Conservation (phyloP, 30 jellyfish, hydroid and myxozoan species). For the Sanderia malayensis region DNA sequence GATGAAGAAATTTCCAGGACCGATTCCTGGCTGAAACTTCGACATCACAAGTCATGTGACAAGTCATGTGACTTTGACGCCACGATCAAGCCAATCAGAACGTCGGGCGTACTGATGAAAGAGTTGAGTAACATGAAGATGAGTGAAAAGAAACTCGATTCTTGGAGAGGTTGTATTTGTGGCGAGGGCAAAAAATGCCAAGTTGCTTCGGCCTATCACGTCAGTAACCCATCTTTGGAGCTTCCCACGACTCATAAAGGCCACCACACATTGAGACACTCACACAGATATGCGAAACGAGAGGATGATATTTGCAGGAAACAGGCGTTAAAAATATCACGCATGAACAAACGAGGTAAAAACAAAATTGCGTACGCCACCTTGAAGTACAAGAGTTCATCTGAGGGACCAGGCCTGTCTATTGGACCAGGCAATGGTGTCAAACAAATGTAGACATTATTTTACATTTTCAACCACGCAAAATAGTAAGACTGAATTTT, state of each 20-base stretch:
- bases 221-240: conserved; percentile 51
- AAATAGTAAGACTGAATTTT: too few relatives aligned
- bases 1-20: background rate
- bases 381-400: conserved; percentile 31
- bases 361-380: conserved; percentile 48
- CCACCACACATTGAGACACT: background rate
- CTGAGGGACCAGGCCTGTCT: conserved; percentile 59
- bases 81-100: background rate
- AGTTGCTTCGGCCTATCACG: conserved; percentile 60
- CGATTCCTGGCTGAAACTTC: conserved; percentile 2
- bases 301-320: conserved; percentile 10
- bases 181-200: conserved; percentile 50
- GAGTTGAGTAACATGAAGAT: conserved; percentile 21
- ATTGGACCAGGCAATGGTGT: conserved; percentile 60
- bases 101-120: conserved; percentile 10
- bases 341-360: conserved; percentile 50
- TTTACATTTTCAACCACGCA: background rate
- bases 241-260: background rate
- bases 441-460: conserved; percentile 19
- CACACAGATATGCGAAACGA: background rate
- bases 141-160: conserved; percentile 1
- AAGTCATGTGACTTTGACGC: conserved; percentile 7
- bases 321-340: conserved; percentile 50
- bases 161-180: conserved; percentile 51
- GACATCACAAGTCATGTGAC: background rate